Conservation (phyloP, 2,888 invertebrate species). For the Hypselothyrea guttata region DNA sequence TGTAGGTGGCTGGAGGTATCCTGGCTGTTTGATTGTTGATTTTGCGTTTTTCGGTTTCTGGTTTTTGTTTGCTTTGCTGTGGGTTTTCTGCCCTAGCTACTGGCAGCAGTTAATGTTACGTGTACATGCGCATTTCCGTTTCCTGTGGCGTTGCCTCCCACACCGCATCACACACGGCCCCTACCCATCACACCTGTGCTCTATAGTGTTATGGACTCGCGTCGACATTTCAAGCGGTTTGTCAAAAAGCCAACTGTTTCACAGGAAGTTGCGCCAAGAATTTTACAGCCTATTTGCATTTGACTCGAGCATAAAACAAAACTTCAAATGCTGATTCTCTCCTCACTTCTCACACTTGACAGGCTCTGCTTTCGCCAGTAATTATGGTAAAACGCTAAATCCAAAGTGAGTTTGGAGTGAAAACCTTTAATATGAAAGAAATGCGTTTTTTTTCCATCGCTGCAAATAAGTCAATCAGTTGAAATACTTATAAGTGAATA, state of each 20-base stretch:
- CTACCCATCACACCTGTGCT: not conserved
- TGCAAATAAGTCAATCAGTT: too few relatives aligned
- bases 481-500: too few relatives aligned
- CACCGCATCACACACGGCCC: constrained; percentile 12
- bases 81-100: constrained; percentile 40
- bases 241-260: constrained; percentile 73
- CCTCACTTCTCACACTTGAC: not conserved
- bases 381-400: constrained; percentile 33
- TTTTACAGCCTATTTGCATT: constrained; percentile 60
- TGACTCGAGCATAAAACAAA: constrained; percentile 22
- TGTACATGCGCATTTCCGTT: constrained; percentile 78
- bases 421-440: not conserved
- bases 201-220: constrained; percentile 5
- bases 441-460: not conserved
- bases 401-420: not conserved
- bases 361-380: constrained; percentile 7
- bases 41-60: constrained; percentile 65
- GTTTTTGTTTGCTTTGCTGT: constrained; percentile 62
- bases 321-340: constrained; percentile 1
- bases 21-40: constrained; percentile 66
- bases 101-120: constrained; percentile 75
- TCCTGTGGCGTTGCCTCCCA: constrained; percentile 51
- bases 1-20: not conserved
- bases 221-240: constrained; percentile 48
- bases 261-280: constrained; percentile 65